Evolutionary conservation across 2,113 vertebrate genomes (phyloP).

Genomic region (Stercorarius parasiticus): DNA sequence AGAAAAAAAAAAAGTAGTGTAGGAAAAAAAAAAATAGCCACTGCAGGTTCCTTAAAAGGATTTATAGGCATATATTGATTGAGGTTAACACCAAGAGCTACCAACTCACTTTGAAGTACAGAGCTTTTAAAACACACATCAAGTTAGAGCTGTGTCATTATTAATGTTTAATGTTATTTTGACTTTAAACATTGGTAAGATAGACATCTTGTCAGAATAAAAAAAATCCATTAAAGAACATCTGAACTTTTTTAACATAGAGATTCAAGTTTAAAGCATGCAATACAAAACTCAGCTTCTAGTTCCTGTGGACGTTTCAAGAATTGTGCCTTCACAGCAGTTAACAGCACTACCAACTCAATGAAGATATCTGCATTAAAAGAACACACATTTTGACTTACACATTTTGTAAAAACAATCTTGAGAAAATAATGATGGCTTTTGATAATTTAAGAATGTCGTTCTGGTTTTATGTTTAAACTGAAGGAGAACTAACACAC

Average conservation of each 20-base stretch:
- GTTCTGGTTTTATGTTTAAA: background rate
- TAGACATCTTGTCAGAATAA: background rate
- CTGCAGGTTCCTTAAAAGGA: background rate
- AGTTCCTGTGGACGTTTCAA: background rate
- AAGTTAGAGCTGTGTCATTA: background rate
- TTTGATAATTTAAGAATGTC: background rate
- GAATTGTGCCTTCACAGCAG: background rate
- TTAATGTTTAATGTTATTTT: conserved; percentile 25
- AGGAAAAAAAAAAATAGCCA: background rate
- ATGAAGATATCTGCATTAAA: background rate
- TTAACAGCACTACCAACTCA: background rate
- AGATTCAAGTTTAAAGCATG: background rate
- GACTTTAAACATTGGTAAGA: background rate
- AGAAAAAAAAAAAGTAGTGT: background rate
- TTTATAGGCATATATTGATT: background rate
- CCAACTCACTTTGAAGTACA: background rate
- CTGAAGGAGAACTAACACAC: background rate
- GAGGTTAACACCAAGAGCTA: background rate
- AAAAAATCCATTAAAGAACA: background rate
- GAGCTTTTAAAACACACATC: background rate
- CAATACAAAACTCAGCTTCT: background rate
- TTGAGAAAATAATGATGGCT: background rate
- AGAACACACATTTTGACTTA: background rate
- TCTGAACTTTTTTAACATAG: background rate
- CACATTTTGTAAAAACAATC: background rate